These are phyloP conservation scores for Coryphaenoides rupestris DNA, from an alignment of 2,113 vertebrate genomes.

Conservation along the genomic window DNA sequence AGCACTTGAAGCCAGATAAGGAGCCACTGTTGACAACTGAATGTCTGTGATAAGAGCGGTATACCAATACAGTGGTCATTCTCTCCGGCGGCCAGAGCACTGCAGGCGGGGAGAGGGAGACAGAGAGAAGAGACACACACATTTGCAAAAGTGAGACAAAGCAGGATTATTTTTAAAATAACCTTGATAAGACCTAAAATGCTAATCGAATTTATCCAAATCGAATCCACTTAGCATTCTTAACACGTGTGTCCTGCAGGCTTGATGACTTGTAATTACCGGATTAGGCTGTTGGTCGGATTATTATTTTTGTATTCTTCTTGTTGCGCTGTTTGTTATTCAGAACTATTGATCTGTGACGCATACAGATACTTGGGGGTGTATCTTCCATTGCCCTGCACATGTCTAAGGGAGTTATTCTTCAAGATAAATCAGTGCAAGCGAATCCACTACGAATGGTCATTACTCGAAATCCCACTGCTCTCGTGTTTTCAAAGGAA, in stretches of 20 bases:
- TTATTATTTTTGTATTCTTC: background rate
- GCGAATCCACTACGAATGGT: too few relatives aligned
- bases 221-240: background rate
- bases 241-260: conserved; percentile 6
- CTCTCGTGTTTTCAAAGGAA: too few relatives aligned
- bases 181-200: conserved; percentile 21
- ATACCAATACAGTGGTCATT: conserved; percentile 64
- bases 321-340: background rate
- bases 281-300: too few relatives aligned
- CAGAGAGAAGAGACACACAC: conserved; percentile 11
- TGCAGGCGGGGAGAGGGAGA: too few relatives aligned
- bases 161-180: conserved; percentile 22
- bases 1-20: conserved; percentile 37
- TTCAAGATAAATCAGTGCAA: too few relatives aligned
- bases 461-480: too few relatives aligned
- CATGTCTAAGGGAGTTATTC: too few relatives aligned
- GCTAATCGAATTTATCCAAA: conserved; percentile 3
- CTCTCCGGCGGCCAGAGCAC: conserved; percentile 21
- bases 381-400: too few relatives aligned
- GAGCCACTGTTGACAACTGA: conserved; percentile 48
- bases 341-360: background rate
- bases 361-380: background rate
- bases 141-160: conserved; percentile 13
- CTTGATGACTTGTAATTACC: too few relatives aligned
- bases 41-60: conserved; percentile 51